phyloP scores from a whole-genome alignment of 2,888 invertebrate species.

The Selenia dentaria region DNA sequence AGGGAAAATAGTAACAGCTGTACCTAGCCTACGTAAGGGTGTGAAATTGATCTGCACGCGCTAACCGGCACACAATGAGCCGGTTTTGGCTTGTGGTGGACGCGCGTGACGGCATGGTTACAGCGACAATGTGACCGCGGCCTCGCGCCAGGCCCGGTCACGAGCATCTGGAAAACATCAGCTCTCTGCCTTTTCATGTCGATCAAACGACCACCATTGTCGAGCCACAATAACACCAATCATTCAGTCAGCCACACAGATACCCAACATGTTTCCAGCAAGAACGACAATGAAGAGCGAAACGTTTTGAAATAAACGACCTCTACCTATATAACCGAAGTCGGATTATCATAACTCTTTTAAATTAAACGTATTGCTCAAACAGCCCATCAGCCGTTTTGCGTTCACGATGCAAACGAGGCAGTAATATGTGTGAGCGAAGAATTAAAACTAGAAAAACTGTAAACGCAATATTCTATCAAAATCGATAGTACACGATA shows the following conservation, averaged over 20 bases:
- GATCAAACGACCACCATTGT: constrained; percentile 31
- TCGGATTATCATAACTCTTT: constrained; percentile 9
- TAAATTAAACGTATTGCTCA: neutral
- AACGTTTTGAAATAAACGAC: constrained; percentile 14
- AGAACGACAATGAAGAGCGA: constrained; percentile 5
- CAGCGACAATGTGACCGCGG: constrained; percentile 53
- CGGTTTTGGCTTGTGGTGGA: constrained; percentile 50
- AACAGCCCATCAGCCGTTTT: neutral
- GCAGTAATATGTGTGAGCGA: too few relatives aligned
- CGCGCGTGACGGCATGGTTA: constrained; percentile 65
- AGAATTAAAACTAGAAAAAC: too few relatives aligned
- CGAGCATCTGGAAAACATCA: constrained; percentile 49
- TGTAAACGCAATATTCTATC: neutral
- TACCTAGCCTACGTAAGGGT: constrained; percentile 50
- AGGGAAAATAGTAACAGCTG: constrained; percentile 61
- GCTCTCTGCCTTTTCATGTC: constrained; percentile 35
- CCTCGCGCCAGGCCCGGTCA: constrained; percentile 62
- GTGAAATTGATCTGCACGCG: constrained; percentile 72
- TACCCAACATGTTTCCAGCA: constrained; percentile 1
- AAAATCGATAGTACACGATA: neutral
- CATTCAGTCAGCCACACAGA: constrained; percentile 23
- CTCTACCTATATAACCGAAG: constrained; percentile 9
- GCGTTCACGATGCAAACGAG: too few relatives aligned
- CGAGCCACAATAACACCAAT: constrained; percentile 28
- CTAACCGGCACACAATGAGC: constrained; percentile 55